Evolutionary conservation across 2,113 vertebrate species (phyloP), one percentile per base, ranked within the genome.

Genomic region (Oenanthe oenanthe): DNA sequence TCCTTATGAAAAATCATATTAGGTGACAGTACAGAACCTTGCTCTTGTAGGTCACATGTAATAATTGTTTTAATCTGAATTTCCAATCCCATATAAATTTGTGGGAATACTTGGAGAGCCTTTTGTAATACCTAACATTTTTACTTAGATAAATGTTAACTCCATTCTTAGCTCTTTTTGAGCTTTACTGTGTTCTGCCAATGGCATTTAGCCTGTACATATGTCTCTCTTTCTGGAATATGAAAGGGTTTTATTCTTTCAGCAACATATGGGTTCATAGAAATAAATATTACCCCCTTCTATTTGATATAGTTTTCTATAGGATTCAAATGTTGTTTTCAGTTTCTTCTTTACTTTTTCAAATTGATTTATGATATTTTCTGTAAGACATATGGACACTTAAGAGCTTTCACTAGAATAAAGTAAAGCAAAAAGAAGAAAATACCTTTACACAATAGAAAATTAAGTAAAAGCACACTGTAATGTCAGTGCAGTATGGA

Each of bases 201-300:
- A 15, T 28, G 14, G 10, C 8, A 14, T 34, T 71, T 56, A 63
- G 17, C 6, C 34, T 62, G 4, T 53, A 25, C 19, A 13, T 36
- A 17, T 2, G 7, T 63, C 22, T 58, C 18, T 45, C 36, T 48
- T 71, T 85, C 28, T 8, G 13, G 28, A 87, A 13, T 42, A 54
- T 22, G 20, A 65, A 80, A 80, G 5, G 5, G 34, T n/a, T 31
- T 85, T 74, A 40, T 14, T 72, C 24, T 73, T 72, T 71, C 34
- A 73, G 32, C 3, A 40, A 8, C 6, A 20, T 11, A 25, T 4
- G 7, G 5, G 21, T 65, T 85, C 54, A 50, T 62, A 57, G 56
- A 62, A 5, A 40, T 34, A 58, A 70, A 26, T 62, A 45, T 38
- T 84, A 22, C 6, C 0, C 0, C 0, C 7, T 85, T 31, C 7